A percentile compares a stretch with the other conserved stretches of the same genome.
Conservation (phyloP, 2,113 vertebrate genomes). For the Thamnophis sirtalis region DNA sequence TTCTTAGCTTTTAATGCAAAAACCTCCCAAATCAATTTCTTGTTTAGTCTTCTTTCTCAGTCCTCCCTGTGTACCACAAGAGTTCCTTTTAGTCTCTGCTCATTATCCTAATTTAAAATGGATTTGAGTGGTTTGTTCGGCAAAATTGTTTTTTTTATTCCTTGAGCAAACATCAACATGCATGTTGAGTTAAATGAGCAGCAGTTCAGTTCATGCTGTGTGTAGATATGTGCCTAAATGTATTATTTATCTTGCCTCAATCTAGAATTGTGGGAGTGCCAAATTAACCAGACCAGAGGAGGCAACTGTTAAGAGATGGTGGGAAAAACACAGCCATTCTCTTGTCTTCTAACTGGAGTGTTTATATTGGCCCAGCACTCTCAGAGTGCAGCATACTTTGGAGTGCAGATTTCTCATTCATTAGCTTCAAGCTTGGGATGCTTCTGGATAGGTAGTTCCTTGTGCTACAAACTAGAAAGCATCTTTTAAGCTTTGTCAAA, state of each 20-base stretch:
- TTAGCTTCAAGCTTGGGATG: not conserved
- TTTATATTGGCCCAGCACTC: not conserved
- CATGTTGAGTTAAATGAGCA: not conserved
- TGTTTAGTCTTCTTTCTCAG: not conserved
- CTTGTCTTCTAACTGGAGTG: not conserved
- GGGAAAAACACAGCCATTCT: not conserved
- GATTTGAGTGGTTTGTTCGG: slow-evolving; percentile 2
- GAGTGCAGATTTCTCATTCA: not conserved
- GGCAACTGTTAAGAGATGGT: not conserved
- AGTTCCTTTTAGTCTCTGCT: not conserved
- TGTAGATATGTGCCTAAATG: not conserved
- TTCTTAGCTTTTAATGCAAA: not conserved
- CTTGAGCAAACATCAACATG: not conserved
- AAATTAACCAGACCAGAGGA: not conserved
- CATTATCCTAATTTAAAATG: slow-evolving; percentile 3
- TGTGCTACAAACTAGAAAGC: too few species aligned
- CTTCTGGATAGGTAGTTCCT: not conserved
- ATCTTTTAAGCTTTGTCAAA: not conserved
- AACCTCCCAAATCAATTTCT: not conserved
- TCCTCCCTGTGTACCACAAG: not conserved
- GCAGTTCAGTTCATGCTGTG: not conserved
- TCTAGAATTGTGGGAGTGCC: not conserved
- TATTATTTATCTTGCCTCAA: not conserved
- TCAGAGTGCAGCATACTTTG: not conserved
- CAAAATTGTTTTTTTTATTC: not conserved